Conservation (phyloP, 1,140 invertebrate genomes). For the Vanessa tameamea region DNA sequence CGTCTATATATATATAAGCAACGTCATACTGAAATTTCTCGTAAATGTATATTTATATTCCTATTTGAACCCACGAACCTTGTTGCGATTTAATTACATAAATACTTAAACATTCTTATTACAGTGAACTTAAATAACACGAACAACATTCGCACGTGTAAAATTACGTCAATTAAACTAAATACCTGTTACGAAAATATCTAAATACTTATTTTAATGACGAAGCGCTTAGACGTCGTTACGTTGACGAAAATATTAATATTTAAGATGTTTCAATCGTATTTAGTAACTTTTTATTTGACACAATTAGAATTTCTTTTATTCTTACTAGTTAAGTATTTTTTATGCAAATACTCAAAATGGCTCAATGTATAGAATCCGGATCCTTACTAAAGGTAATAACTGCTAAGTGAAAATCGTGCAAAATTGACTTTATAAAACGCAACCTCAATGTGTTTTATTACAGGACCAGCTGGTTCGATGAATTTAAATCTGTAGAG, state of each 20-base stretch:
- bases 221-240: conserved; percentile 1
- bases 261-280: not conserved
- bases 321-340: too few relatives aligned
- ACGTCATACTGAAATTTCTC: too few relatives aligned
- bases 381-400: too few relatives aligned
- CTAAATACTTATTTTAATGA: conserved; percentile 21
- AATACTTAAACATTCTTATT: not conserved
- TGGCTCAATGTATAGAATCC: too few relatives aligned
- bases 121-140: not conserved
- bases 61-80: not conserved
- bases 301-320: too few relatives aligned
- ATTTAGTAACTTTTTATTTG: too few relatives aligned
- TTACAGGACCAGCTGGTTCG: not conserved
- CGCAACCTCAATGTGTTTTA: not conserved
- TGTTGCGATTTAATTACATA: not conserved
- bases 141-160: conserved; percentile 2
- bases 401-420: too few relatives aligned
- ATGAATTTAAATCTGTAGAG: not conserved
- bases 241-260: conserved; percentile 14
- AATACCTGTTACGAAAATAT: not conserved
- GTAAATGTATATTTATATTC: too few relatives aligned
- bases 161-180: conserved; percentile 20
- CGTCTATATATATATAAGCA: too few relatives aligned
- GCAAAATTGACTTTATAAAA: not conserved
- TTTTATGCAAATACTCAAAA: too few relatives aligned